These are phyloP conservation scores for Cheilosia scutellata DNA, from an alignment of 2,888 invertebrate species.

Conservation along the genomic window DNA sequence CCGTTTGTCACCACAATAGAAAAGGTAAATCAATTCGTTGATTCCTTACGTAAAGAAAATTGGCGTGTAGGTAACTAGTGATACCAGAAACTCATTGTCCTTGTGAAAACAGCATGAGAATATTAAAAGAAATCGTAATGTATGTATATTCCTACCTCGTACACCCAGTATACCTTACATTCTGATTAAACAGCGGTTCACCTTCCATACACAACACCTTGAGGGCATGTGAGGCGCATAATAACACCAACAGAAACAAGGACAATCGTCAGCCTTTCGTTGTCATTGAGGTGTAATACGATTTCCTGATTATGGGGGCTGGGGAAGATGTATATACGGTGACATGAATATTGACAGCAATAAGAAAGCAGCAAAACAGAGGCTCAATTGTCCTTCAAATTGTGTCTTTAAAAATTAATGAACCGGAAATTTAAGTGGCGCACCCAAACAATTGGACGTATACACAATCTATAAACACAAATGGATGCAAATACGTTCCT, in stretches of 20 bases:
- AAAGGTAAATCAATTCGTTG: constrained; percentile 10
- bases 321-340: no score
- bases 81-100: constrained; percentile 28
- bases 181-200: constrained; percentile 17
- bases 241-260: constrained; percentile 20
- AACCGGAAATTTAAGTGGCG: constrained; percentile 46
- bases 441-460: neutral
- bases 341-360: constrained; percentile 6
- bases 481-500: neutral
- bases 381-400: constrained; percentile 62
- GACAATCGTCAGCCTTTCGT: constrained; percentile 9
- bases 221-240: neutral
- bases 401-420: constrained; percentile 64
- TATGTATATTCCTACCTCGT: neutral
- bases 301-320: constrained; percentile 18
- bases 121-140: constrained; percentile 15
- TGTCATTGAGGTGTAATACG: constrained; percentile 54
- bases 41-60: constrained; percentile 28
- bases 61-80: neutral
- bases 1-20: neutral
- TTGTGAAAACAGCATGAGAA: constrained; percentile 35
- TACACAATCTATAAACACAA: neutral
- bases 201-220: neutral
- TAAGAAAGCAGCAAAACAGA: constrained; percentile 9
- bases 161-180: neutral